Evolutionary conservation across 1,140 invertebrate genomes (phyloP).

Genomic region (Polyergus mexicanus): DNA sequence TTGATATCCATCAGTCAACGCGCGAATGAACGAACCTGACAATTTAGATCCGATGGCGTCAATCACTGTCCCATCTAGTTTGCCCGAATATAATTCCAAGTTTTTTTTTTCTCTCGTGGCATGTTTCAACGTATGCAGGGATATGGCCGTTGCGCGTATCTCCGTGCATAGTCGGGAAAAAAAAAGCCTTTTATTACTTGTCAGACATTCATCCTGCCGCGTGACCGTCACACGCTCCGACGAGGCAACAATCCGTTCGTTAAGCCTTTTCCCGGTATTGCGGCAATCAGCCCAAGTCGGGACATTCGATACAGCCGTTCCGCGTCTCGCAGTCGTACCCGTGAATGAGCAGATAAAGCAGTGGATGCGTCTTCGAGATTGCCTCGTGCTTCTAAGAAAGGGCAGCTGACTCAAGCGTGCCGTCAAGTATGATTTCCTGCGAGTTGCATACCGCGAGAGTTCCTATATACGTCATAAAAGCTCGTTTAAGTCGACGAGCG

Average conservation of each 20-base stretch:
- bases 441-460: conserved; percentile 38
- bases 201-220: conserved; percentile 72
- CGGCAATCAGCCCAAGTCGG: conserved; percentile 70
- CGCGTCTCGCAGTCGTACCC: conserved; percentile 49
- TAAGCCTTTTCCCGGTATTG: conserved; percentile 75
- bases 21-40: conserved; percentile 24
- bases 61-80: conserved; percentile 53
- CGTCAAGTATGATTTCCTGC: conserved; percentile 22
- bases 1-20: conserved; percentile 48
- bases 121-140: conserved; percentile 9
- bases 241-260: conserved; percentile 74
- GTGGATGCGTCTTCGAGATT: conserved; percentile 67
- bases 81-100: not conserved
- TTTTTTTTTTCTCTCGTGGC: conserved; percentile 28
- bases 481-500: conserved; percentile 51
- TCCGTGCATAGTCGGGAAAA: not conserved
- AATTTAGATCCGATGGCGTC: conserved; percentile 52
- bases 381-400: conserved; percentile 67
- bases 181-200: conserved; percentile 64
- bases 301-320: conserved; percentile 74
- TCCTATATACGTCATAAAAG: conserved; percentile 59
- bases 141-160: conserved; percentile 29
- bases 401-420: conserved; percentile 10
- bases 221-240: conserved; percentile 65
- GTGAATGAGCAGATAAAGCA: conserved; percentile 64